Evolutionary conservation across 2,797 vertebrate genomes (phyloP).

Genomic region (Schizothorax lantsangensis): DNA sequence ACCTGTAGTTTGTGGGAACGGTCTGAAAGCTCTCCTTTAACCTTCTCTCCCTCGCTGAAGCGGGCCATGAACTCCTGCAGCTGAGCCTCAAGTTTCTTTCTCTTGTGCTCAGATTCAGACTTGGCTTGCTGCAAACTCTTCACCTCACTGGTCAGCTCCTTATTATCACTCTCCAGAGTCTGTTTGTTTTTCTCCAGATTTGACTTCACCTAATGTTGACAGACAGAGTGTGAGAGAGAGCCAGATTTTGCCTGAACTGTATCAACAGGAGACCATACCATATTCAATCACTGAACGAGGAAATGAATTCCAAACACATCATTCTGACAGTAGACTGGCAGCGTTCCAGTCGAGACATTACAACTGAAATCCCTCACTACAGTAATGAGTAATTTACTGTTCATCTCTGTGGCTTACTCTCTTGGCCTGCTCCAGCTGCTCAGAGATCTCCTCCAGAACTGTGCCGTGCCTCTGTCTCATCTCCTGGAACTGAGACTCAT

Average conservation of each 20-base stretch:
- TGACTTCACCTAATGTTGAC: conserved; percentile 83
- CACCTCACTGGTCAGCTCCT: conserved; percentile 90
- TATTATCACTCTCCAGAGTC: conserved; percentile 92
- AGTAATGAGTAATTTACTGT: conserved; percentile 15
- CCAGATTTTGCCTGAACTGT: not conserved
- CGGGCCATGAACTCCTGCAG: conserved; percentile 90
- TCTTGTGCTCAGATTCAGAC: conserved; percentile 91
- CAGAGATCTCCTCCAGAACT: conserved; percentile 91
- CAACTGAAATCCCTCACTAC: not conserved
- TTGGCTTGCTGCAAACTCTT: conserved; percentile 92
- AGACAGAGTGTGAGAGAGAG: conserved; percentile 24
- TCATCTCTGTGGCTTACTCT: conserved; percentile 79
- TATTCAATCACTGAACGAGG: not conserved
- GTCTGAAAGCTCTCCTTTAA: conserved; percentile 87
- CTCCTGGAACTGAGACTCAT: conserved; percentile 95
- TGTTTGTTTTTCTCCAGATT: conserved; percentile 98
- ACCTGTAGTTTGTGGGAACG: conserved; percentile 90
- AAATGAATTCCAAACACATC: conserved; percentile 16
- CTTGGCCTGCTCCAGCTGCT: conserved; percentile 96
- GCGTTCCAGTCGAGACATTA: conserved; percentile 4
- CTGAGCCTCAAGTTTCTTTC: conserved; percentile 93
- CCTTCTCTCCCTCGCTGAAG: conserved; percentile 85
- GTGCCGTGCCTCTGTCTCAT: conserved; percentile 91
- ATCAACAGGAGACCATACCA: not conserved
- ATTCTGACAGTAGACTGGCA: conserved; percentile 9